A percentile compares a stretch with the other conserved stretches of the same genome.
These are phyloP conservation scores for Chironomus tentans DNA, from an alignment of 2,888 invertebrate species.

Conservation along the genomic window DNA sequence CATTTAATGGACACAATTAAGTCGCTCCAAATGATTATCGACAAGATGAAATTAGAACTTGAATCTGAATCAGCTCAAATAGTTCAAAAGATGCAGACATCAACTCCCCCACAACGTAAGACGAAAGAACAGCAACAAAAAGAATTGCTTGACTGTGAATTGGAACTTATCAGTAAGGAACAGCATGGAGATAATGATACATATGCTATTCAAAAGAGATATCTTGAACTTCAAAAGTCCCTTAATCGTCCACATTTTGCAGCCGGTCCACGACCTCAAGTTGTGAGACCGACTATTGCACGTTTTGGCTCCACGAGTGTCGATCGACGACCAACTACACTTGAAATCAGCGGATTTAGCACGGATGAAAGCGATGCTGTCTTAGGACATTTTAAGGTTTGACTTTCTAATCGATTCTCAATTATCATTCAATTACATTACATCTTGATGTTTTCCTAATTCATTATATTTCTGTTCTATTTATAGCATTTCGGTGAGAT, in stretches of 20 bases:
- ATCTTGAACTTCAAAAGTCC: slow-evolving; percentile 56
- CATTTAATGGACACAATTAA: slow-evolving; percentile 71
- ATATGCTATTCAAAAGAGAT: slow-evolving; percentile 65
- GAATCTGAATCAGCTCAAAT: slow-evolving; percentile 41
- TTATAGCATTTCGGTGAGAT: slow-evolving; percentile 78
- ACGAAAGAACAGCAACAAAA: slow-evolving; percentile 75
- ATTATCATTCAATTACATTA: too few relatives aligned
- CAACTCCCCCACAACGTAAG: slow-evolving; percentile 45
- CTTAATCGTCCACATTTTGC: slow-evolving; percentile 32
- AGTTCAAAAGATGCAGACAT: slow-evolving; percentile 36
- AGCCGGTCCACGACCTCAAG: slow-evolving; percentile 31
- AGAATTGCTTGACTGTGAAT: slow-evolving; percentile 81
- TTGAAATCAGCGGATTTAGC: slow-evolving; percentile 81
- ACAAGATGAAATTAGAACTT: slow-evolving; percentile 44
- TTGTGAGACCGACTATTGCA: slow-evolving; percentile 29
- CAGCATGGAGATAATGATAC: slow-evolving; percentile 78
- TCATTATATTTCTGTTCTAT: not conserved
- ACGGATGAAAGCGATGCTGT: slow-evolving; percentile 73
- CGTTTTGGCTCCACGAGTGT: slow-evolving; percentile 47
- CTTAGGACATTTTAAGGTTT: slow-evolving; percentile 72
- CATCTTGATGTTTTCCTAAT: not conserved
- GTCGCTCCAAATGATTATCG: slow-evolving; percentile 72
- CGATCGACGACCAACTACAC: slow-evolving; percentile 77
- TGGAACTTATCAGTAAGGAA: slow-evolving; percentile 83
- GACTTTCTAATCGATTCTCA: not conserved